Percentiles rank a stretch among this genome's conserved stretches.
These are phyloP conservation scores for Pangasianodon hypophthalmus DNA, from an alignment of 2,113 vertebrate species.

Conservation along the genomic window DNA sequence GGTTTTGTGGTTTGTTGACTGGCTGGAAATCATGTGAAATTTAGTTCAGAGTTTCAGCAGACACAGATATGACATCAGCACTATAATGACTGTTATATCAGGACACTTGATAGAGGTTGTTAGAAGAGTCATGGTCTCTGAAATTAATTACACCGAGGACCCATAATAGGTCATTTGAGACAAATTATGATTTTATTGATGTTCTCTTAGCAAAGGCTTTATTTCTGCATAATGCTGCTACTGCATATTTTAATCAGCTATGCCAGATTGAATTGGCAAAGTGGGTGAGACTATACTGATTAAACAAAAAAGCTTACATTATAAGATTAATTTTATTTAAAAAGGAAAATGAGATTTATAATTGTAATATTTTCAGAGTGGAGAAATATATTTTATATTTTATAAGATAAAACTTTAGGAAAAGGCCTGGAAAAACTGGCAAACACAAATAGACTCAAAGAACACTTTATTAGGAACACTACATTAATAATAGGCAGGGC, in stretches of 20 bases:
- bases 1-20: background rate
- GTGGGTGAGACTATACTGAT: background rate
- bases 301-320: background rate
- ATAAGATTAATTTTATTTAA: background rate
- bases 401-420: background rate
- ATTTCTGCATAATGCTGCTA: conserved; percentile 19
- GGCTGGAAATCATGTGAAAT: background rate
- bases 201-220: conserved; percentile 13
- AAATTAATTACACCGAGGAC: conserved; percentile 54
- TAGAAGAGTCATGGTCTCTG: conserved; percentile 53
- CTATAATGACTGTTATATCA: conserved; percentile 41
- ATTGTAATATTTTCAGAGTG: background rate
- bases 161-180: conserved; percentile 51
- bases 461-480: background rate
- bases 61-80: background rate
- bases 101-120: conserved; percentile 56
- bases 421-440: background rate
- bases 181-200: conserved; percentile 34
- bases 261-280: background rate
- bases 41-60: background rate
- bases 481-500: too few species aligned
- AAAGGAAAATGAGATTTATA: background rate
- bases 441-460: background rate
- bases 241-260: conserved; percentile 30
- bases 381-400: background rate